Evolutionary conservation across 2,113 vertebrate genomes (phyloP), one percentile per base, ranked within the genome.

Genomic region (Festucalex cinctus): DNA sequence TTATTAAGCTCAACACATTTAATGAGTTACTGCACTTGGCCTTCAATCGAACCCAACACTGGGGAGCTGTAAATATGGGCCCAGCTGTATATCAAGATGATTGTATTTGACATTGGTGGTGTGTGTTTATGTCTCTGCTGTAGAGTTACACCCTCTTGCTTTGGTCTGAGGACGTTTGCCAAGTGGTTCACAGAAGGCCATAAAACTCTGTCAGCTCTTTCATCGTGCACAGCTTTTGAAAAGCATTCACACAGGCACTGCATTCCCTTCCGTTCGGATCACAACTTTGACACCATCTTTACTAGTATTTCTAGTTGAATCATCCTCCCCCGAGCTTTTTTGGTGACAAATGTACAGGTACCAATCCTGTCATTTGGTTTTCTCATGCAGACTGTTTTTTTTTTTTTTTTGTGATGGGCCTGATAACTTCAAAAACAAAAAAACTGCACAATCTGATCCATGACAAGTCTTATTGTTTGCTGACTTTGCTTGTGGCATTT

Each of bases 211-310:
- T 71, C 39, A 46, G 79, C 70, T 14, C 53, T 87, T 86, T 89
- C 74, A 83, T 86, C 83, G 58, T 73, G 35, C 3, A 28, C 66
- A 71, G 66, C 78, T 81, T 86, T 86, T 80, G 58, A 86, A 80
- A 77, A 69, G 63, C 62, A 26, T 81, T 87, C 80, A 77, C 84
- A 63, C 54, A 62, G 56, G 32, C 64, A 54, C 65, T 60, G 66
- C 68, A 43, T 14, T 60, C 66, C 57, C 41, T 49, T 62, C 73
- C 20, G 43, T 63, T 70, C 79, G 83, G 65, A 78, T 88, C 84
- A 87, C 81, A 76, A 74, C 77, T 32, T n/a, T 83, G 86, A 88
- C 78, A 90, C 77, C 46, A 85, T 80, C 66, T 80, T 76, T 76
- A 74, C 76, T 83, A 73, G 70, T 80, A 74, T 78, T 70, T 58